Evolutionary conservation across 2,888 invertebrate species (phyloP).

Genomic region (Neoitamus cyanurus): DNA sequence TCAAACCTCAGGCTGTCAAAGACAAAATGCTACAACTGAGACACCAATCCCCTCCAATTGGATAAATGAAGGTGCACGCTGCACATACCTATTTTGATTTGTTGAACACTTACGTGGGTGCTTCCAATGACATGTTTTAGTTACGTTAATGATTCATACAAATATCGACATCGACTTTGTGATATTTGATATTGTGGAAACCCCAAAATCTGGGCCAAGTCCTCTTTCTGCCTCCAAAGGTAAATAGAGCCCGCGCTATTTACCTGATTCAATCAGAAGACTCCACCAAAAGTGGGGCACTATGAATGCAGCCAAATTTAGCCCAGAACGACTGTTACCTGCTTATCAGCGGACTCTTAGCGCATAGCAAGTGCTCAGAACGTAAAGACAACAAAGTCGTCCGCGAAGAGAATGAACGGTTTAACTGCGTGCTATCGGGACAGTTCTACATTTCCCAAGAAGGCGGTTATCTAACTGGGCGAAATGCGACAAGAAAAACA

Average conservation of each 20-base stretch:
- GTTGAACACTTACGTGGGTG: too few species aligned
- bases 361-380: not conserved
- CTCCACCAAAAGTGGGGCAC: not conserved
- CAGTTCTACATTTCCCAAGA: not conserved
- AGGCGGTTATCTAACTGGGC: slow-evolving; percentile 49
- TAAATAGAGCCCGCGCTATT: not conserved
- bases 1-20: too few species aligned
- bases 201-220: not conserved
- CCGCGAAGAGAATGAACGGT: not conserved
- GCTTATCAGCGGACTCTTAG: not conserved
- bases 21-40: too few species aligned
- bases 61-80: too few species aligned
- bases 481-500: slow-evolving; percentile 48
- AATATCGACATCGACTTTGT: not conserved
- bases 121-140: too few species aligned
- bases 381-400: not conserved
- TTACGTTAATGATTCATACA: not conserved
- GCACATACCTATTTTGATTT: too few species aligned
- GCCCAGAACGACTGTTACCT: not conserved
- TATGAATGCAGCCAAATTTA: not conserved
- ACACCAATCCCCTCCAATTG: too few species aligned
- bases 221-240: not conserved
- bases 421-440: not conserved
- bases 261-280: not conserved
- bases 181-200: not conserved